Conservation (phyloP, 2,888 invertebrate genomes). For the Euplexia lucipara region DNA sequence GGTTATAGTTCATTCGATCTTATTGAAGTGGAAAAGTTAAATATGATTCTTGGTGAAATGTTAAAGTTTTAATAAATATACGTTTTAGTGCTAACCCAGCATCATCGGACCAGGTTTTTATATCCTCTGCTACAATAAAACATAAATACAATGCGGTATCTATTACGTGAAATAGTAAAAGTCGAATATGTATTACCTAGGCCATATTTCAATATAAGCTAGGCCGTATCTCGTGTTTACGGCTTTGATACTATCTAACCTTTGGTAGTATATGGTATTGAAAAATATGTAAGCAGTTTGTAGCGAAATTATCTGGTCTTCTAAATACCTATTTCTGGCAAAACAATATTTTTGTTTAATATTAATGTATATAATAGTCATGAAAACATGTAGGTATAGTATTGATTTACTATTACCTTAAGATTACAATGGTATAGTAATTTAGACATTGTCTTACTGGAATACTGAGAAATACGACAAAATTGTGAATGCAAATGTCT, state of each 20-base stretch:
- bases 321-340: not conserved
- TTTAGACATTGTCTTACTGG: too few relatives aligned
- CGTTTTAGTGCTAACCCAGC: too few relatives aligned
- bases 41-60: slow-evolving; percentile 19
- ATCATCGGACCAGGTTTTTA: too few relatives aligned
- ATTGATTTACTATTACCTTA: too few relatives aligned
- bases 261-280: slow-evolving; percentile 19
- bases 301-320: not conserved
- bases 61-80: slow-evolving; percentile 18
- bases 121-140: too few relatives aligned
- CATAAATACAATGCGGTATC: slow-evolving; percentile 14
- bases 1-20: slow-evolving; percentile 44
- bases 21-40: slow-evolving; percentile 43
- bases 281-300: slow-evolving; percentile 11
- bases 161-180: slow-evolving; percentile 31
- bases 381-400: not conserved
- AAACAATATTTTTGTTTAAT: too few relatives aligned
- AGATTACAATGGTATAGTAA: too few relatives aligned
- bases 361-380: too few relatives aligned
- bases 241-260: slow-evolving; percentile 27
- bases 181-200: slow-evolving; percentile 32
- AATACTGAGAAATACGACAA: too few relatives aligned
- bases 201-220: slow-evolving; percentile 53
- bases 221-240: slow-evolving; percentile 52
- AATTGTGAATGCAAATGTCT: too few relatives aligned